These are phyloP conservation scores for Porites lobata DNA, from an alignment of 92 coral and sea anemone genomes.

Conservation along the genomic window DNA sequence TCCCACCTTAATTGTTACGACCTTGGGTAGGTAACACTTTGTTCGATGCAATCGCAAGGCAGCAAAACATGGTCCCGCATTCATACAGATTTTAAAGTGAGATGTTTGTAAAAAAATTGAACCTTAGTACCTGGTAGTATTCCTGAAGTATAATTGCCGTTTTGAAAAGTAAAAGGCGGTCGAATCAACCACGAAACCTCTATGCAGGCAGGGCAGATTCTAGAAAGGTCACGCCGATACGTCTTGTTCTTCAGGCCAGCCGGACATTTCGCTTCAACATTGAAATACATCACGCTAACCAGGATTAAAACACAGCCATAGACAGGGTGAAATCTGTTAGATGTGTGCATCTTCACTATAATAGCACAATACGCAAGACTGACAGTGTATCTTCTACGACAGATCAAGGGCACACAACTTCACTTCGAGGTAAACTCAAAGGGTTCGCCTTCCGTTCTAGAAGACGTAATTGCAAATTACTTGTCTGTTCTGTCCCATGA, in stretches of 20 bases:
- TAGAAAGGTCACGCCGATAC: background rate
- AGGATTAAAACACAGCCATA: background rate
- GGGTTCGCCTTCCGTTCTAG: too few species aligned
- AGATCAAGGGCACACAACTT: too few species aligned
- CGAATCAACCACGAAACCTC: conserved; percentile 75
- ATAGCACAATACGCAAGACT: background rate
- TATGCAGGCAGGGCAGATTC: conserved; percentile 68
- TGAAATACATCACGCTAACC: background rate
- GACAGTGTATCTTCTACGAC: too few species aligned
- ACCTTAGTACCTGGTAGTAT: conserved; percentile 78
- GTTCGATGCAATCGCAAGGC: too few species aligned
- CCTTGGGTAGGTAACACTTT: too few species aligned
- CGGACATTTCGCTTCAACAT: conserved; percentile 8
- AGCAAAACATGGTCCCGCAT: too few species aligned
- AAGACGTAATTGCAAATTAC: too few species aligned
- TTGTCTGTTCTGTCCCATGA: too few species aligned
- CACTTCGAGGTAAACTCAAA: too few species aligned
- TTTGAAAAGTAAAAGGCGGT: conserved; percentile 66
- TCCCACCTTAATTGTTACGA: too few species aligned
- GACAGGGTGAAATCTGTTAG: background rate
- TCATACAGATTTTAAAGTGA: too few species aligned
- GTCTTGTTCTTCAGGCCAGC: background rate
- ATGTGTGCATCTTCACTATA: background rate
- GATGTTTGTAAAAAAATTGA: background rate
- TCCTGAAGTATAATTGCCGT: conserved; percentile 50